Evolutionary conservation across 2,113 vertebrate genomes (phyloP).

Genomic region (Thamnaconus septentrionalis): DNA sequence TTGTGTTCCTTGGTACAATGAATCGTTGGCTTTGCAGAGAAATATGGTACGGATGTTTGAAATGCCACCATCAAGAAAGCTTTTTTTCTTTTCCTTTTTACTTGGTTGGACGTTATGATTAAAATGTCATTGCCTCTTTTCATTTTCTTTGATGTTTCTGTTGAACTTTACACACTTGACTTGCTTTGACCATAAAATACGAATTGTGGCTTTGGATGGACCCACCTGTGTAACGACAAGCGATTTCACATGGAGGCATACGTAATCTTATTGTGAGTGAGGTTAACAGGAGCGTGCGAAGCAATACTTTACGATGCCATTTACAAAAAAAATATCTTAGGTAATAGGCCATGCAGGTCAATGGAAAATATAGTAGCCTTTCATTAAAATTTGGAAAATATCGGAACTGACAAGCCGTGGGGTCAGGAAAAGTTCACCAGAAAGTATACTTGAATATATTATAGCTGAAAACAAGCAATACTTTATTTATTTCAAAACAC

Average conservation of each 20-base stretch:
- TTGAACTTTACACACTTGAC: slow-evolving; percentile 81
- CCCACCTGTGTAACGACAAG: slow-evolving; percentile 36
- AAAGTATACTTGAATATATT: slow-evolving; percentile 2
- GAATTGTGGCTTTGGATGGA: slow-evolving; percentile 57
- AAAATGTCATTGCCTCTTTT: slow-evolving; percentile 77
- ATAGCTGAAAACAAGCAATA: slow-evolving; percentile 13
- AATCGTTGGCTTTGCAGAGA: slow-evolving; percentile 36
- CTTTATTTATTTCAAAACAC: slow-evolving; percentile 27
- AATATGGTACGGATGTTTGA: slow-evolving; percentile 59
- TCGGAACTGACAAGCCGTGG: slow-evolving; percentile 1
- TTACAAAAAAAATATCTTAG: neutral
- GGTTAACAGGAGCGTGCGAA: slow-evolving; percentile 3
- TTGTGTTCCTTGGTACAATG: slow-evolving; percentile 52
- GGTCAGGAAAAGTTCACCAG: slow-evolving; percentile 12
- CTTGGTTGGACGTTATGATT: slow-evolving; percentile 64
- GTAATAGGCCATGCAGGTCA: neutral
- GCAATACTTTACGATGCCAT: slow-evolving; percentile 11
- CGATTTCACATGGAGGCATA: slow-evolving; percentile 3
- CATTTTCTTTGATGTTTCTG: slow-evolving; percentile 77
- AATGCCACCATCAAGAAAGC: slow-evolving; percentile 65
- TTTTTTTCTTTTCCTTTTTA: slow-evolving; percentile 51
- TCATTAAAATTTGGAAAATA: neutral
- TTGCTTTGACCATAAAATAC: slow-evolving; percentile 75
- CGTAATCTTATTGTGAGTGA: slow-evolving; percentile 12
- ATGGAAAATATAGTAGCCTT: neutral